A percentile compares a stretch with the other conserved stretches of the same genome.
Evolutionary conservation across 2,113 vertebrate genomes (phyloP).

Genomic region (Pachycephala philippinensis): DNA sequence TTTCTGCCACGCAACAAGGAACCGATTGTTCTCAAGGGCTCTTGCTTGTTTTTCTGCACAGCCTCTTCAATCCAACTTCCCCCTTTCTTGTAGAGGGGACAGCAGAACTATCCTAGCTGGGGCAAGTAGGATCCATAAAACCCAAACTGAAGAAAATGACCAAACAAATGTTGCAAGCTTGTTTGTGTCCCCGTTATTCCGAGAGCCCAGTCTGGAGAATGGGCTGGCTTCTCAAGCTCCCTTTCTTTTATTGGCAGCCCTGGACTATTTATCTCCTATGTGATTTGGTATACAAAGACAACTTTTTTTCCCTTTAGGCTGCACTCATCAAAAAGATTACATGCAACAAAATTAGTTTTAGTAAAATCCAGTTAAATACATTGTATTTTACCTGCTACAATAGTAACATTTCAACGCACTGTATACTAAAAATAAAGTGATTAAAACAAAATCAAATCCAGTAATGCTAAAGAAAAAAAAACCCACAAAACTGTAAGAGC

Average conservation of each 20-base stretch:
- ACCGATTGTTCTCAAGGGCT: background rate
- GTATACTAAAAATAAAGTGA: background rate
- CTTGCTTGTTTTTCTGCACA: background rate
- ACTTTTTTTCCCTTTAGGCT: background rate
- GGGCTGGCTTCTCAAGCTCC: background rate
- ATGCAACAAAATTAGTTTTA: background rate
- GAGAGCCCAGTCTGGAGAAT: background rate
- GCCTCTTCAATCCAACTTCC: rapidly evolving
- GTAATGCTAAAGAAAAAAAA: background rate
- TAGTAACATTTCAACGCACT: background rate
- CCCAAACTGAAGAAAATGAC: background rate
- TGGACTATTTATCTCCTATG: background rate
- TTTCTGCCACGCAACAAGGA: background rate
- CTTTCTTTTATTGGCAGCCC: background rate
- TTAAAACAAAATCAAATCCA: background rate
- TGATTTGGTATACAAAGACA: background rate
- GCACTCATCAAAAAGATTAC: background rate
- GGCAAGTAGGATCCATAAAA: background rate
- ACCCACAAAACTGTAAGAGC: background rate
- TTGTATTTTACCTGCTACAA: background rate
- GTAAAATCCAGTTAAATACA: background rate
- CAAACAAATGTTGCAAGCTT: background rate
- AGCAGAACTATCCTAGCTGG: background rate
- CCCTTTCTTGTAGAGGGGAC: background rate
- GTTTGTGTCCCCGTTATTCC: background rate